Conservation (phyloP, 1,140 invertebrate genomes). For the Hermetia illucens region DNA sequence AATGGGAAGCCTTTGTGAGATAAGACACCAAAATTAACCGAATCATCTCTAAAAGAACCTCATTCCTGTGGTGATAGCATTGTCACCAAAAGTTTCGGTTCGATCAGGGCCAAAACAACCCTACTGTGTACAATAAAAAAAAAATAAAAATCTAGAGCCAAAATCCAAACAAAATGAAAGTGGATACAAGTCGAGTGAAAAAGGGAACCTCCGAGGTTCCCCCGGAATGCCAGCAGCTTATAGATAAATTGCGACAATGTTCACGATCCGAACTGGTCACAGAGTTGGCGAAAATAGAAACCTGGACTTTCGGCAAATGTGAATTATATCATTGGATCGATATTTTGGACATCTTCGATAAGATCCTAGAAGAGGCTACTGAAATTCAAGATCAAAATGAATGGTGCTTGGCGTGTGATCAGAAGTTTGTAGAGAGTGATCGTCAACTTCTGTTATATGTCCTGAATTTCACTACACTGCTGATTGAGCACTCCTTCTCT, state of each 20-base stretch:
- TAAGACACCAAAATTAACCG: too few relatives aligned
- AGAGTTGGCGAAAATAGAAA: slow-evolving; percentile 61
- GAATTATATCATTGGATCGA: slow-evolving; percentile 86
- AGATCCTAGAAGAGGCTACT: slow-evolving; percentile 62
- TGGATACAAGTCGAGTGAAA: slow-evolving; percentile 71
- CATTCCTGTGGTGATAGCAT: too few relatives aligned
- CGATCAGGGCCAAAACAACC: too few relatives aligned
- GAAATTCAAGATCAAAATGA: slow-evolving; percentile 45
- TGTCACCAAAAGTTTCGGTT: too few relatives aligned
- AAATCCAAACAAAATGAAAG: slow-evolving; percentile 53
- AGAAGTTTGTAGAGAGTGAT: slow-evolving; percentile 47
- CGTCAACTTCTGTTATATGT: slow-evolving; percentile 64
- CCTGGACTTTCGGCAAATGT: slow-evolving; percentile 84
- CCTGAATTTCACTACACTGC: slow-evolving; percentile 68
- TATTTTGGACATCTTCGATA: slow-evolving; percentile 72
- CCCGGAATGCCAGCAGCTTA: slow-evolving; percentile 65
- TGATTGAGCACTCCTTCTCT: slow-evolving; percentile 86
- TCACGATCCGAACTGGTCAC: slow-evolving; percentile 53
- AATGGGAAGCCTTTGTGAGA: too few relatives aligned
- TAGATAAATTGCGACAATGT: slow-evolving; percentile 61
- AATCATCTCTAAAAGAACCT: too few relatives aligned
- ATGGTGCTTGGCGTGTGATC: slow-evolving; percentile 69
- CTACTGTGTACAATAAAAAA: too few relatives aligned
- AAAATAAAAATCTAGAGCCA: too few relatives aligned
- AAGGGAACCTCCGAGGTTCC: slow-evolving; percentile 83